Base-by-base conservation (phyloP, 2,888 invertebrate genomes). In the Cheilosia vernalis region DNA sequence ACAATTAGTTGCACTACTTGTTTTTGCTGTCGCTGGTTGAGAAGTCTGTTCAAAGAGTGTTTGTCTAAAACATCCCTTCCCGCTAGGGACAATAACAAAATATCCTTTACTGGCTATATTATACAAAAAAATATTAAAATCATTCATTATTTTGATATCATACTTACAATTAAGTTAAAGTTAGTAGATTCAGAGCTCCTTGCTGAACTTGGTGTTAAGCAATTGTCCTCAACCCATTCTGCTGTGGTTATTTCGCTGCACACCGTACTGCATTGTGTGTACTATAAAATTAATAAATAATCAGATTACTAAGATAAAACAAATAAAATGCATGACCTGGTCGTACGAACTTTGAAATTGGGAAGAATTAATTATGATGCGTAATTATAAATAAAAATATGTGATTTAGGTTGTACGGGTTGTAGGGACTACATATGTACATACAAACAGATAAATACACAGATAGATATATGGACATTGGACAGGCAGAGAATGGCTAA, bases 51-150 rank as follows among this genome's bases (percentile, higher is more conserved):
- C 9, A 9, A 37, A 42, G n/a, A 21, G 13, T 19, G 21, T 42
- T 55, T 27, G 2, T 56, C 47, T 33, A 69, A 24, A 33, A 69
- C 24, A 69, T 58, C 21, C 21, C 37, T 49, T 17, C 69, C 69
- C 44, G 37, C 49, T 33, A 58, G 21, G n/a, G 58, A 69, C 15
- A 58, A 47, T 0, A 30, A 44, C 27, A 56, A 56, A 47, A 56
- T 69, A 47, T 66, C 64, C 64, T 40, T 66, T 66, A 66, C 53
- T 51, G 37, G 37, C 64, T 66, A 21, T 58, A 24, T 58, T 24
- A 24, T 58, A 37, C 17, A 58, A 4, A 33, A 58, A 27, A 55
- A 33, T 33, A 55, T 7, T 55, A 55, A 55, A 27, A 55, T 30
- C 30, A 30, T 55, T 33, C 15, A n/a, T 15, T 33, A 15, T 30